These are phyloP conservation scores for Capromys pilorides DNA, from an alignment of 2,797 vertebrate species.

Conservation along the genomic window DNA sequence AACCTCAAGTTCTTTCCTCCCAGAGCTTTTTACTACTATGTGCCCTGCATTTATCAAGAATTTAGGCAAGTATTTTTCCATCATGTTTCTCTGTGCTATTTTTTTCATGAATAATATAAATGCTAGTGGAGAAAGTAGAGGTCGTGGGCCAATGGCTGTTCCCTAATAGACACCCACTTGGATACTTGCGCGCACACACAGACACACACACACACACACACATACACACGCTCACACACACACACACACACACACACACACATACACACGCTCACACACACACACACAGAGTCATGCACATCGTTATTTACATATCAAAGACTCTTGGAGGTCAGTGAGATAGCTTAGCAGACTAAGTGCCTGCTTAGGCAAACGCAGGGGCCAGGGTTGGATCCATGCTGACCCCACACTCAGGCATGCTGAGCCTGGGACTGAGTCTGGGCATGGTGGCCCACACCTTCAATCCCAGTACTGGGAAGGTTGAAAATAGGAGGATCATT, in stretches of 20 bases:
- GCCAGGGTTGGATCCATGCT: no score
- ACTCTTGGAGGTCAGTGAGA: background rate
- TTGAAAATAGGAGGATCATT: no score
- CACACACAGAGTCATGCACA: background rate
- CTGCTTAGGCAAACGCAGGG: no score
- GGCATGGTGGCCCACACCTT: no score
- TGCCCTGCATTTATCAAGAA: background rate
- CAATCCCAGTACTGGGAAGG: no score
- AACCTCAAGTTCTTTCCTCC: accelerated
- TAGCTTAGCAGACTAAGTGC: no score
- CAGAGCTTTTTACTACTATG: background rate
- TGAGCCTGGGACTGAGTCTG: no score
- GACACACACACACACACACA: no score
- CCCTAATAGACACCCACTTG: background rate
- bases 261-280: no score
- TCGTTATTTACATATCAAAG: background rate
- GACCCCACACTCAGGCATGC: no score
- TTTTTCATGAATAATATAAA: background rate
- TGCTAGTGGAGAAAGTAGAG: background rate
- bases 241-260: background rate
- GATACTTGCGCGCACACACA: no score
- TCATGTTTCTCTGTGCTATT: background rate
- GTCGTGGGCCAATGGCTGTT: background rate
- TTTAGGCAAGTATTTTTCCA: background rate
- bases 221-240: no score